Percentiles rank a stretch among this genome's conserved stretches.
phyloP scores from a whole-genome alignment of 2,113 vertebrate genomes.

The Rhea americana region DNA sequence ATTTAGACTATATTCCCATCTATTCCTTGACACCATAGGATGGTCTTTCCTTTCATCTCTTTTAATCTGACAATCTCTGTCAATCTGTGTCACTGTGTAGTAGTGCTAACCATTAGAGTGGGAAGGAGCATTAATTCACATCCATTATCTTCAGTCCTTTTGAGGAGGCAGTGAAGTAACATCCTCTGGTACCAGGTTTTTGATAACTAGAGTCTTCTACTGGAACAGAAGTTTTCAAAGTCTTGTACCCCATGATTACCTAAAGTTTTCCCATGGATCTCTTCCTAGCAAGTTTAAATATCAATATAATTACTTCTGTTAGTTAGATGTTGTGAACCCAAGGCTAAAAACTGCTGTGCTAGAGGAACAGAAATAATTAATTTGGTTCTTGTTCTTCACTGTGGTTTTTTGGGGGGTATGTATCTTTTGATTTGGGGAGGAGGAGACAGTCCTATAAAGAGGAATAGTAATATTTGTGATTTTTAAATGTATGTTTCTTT shows the following conservation, averaged over 20 bases:
- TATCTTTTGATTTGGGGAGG: neutral
- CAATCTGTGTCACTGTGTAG: fast-evolving
- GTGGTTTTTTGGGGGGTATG: neutral
- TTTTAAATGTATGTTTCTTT: neutral
- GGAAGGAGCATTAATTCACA: neutral
- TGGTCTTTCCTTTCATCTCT: neutral
- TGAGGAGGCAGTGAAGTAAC: neutral
- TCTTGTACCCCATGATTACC: neutral
- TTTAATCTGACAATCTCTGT: neutral
- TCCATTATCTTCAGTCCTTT: neutral
- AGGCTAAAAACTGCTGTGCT: neutral
- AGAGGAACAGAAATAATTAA: neutral
- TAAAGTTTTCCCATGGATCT: neutral
- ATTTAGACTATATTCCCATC: neutral
- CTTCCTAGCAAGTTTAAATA: neutral
- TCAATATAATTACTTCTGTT: neutral
- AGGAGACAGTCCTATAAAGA: neutral
- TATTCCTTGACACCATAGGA: fast-evolving
- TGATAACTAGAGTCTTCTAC: neutral
- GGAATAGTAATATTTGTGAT: neutral
- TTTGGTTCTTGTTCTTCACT: neutral
- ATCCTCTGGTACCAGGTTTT: neutral
- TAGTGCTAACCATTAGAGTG: fast-evolving
- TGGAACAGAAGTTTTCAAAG: neutral
- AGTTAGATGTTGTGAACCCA: neutral